Evolutionary conservation across 2,113 vertebrate genomes (phyloP).

Genomic region (Gymnarchus niloticus): DNA sequence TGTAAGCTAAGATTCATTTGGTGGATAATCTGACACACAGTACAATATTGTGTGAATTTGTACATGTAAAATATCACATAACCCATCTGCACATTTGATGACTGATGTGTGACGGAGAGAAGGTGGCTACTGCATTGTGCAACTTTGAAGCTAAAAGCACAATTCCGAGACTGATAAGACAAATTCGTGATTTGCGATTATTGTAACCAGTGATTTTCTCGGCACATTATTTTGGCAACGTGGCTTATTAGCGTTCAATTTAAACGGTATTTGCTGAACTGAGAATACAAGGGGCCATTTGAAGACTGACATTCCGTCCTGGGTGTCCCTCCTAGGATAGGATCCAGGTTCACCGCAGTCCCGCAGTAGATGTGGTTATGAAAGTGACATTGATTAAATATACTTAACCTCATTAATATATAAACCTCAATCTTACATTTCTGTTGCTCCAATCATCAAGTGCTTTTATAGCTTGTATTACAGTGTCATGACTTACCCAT

Average conservation of each 20-base stretch:
- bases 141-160: constrained; percentile 23
- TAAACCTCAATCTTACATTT: too few relatives aligned
- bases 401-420: too few relatives aligned
- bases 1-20: too few relatives aligned
- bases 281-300: not conserved
- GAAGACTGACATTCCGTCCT: not conserved
- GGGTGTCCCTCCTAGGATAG: not conserved
- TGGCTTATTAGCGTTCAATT: not conserved
- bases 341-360: not conserved
- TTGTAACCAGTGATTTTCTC: not conserved
- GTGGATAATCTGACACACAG: too few relatives aligned
- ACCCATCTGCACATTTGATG: not conserved
- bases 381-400: too few relatives aligned
- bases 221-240: not conserved
- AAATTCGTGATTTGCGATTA: not conserved
- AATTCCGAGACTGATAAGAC: not conserved
- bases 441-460: too few relatives aligned
- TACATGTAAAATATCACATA: constrained; percentile 29
- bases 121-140: constrained; percentile 33
- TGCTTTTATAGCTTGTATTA: too few relatives aligned
- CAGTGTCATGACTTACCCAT: too few relatives aligned
- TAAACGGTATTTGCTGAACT: not conserved
- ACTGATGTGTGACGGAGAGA: not conserved
- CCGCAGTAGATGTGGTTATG: not conserved
- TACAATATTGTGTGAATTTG: not conserved